Evolutionary conservation across 1,140 invertebrate genomes (phyloP), one percentile per base, ranked within the genome.

Genomic region (Drosophila elegans): DNA sequence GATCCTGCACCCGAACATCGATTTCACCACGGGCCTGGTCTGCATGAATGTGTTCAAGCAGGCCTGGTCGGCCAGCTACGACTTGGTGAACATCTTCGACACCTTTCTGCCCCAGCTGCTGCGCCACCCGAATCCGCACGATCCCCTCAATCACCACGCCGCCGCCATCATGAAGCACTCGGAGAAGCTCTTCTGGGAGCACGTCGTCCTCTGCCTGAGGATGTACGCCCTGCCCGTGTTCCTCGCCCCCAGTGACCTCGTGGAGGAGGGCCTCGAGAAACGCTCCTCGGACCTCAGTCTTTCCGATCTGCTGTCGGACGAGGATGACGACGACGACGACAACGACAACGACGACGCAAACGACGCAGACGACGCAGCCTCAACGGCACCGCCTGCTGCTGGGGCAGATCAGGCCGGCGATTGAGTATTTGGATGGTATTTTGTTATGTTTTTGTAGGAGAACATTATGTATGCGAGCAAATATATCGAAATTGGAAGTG

Each of bases 1-100:
- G 93, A 99, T 99, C 46, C 99, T 98, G 93, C 99, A 99, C 94
- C 99, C 99, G 57, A 99, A 99, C 93, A 99, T 99, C 91, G 99
- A 99, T 93, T 99, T 99, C 95, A 98, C 98, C 27, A 99, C 98
- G 42, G 99, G 99, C 45, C 99, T 99, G 13, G 99, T 99, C 13
- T 99, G 99, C 93, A 94, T 99, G 80, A 99, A 99, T 94, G 99
- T 99, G 45, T 99, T 99, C 85, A 99, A 99, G 93, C 97, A 98
- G 93, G 96, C 97, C 57, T 97, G 97, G 97, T 97, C 96, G 38
- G 96, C 96, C 38, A 94, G 97, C 72, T 98, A 98, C 93, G 98
- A 99, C 95, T 93, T 99, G 81, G 98, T 98, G 57, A 99, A 99
- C 94, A 99, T 99, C 80, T 99, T 99, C 94, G 99, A 99, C 93